Conservation (phyloP, 2,888 invertebrate species). For the Sepiola atlantica region DNA sequence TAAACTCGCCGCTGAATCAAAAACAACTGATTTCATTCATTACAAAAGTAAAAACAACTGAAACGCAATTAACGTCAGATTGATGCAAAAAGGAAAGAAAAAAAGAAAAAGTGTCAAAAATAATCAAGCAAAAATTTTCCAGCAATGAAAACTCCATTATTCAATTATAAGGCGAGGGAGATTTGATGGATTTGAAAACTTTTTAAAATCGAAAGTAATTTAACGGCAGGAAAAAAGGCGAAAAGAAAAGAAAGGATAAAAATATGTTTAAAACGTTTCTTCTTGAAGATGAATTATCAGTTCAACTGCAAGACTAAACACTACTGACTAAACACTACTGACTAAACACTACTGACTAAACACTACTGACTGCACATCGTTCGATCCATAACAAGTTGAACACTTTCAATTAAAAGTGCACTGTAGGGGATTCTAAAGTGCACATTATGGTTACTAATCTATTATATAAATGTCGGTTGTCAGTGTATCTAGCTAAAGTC, state of each 20-base stretch:
- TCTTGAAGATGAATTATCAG: background rate
- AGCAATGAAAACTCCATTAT: constrained; percentile 22
- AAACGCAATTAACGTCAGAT: constrained; percentile 4
- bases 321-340: no score
- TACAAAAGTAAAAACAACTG: background rate
- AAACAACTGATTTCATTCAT: constrained; percentile 23
- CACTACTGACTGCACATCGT: background rate
- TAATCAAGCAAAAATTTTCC: constrained; percentile 6
- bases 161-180: constrained; percentile 32
- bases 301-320: background rate
- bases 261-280: background rate
- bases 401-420: no score
- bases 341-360: no score
- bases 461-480: no score
- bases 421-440: no score
- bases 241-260: background rate
- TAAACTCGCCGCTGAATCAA: background rate
- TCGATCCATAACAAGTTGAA: background rate
- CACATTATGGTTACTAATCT: no score
- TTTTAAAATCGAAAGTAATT: constrained; percentile 9
- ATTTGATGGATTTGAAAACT: background rate
- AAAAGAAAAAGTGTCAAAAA: background rate
- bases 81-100: background rate
- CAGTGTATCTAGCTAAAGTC: no score
- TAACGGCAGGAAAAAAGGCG: background rate